A percentile compares a stretch with the other conserved stretches of the same genome.
Conservation (phyloP, 2,113 vertebrate species). For the Sminthopsis crassicaudata region DNA sequence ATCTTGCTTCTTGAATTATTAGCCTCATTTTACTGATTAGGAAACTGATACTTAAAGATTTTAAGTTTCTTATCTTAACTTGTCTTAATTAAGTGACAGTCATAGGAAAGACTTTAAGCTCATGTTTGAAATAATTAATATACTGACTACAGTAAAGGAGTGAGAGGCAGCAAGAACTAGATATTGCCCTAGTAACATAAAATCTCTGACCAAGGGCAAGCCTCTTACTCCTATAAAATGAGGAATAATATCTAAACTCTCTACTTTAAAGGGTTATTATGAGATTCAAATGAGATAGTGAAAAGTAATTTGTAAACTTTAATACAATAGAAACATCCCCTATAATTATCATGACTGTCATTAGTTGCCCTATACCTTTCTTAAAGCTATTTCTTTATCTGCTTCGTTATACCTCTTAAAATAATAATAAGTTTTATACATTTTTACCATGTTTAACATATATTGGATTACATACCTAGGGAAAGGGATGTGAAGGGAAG, state of each 20-base stretch:
- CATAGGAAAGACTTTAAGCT: background rate
- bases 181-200: background rate
- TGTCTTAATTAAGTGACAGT: background rate
- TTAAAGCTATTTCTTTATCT: background rate
- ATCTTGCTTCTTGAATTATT: background rate
- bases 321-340: background rate
- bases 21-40: background rate
- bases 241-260: background rate
- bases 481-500: too few species aligned
- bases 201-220: background rate
- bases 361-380: background rate
- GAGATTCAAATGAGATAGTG: background rate
- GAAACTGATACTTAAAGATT: background rate
- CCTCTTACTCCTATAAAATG: background rate
- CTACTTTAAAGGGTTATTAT: background rate
- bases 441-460: too few species aligned
- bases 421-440: background rate
- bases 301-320: background rate
- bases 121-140: background rate
- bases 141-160: background rate
- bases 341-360: background rate
- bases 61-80: background rate
- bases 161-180: background rate
- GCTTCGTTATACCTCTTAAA: background rate
- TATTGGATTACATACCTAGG: too few species aligned